These are phyloP conservation scores for Macaca mulatta DNA, from an alignment of 2,113 vertebrate species.

Conservation along the genomic window DNA sequence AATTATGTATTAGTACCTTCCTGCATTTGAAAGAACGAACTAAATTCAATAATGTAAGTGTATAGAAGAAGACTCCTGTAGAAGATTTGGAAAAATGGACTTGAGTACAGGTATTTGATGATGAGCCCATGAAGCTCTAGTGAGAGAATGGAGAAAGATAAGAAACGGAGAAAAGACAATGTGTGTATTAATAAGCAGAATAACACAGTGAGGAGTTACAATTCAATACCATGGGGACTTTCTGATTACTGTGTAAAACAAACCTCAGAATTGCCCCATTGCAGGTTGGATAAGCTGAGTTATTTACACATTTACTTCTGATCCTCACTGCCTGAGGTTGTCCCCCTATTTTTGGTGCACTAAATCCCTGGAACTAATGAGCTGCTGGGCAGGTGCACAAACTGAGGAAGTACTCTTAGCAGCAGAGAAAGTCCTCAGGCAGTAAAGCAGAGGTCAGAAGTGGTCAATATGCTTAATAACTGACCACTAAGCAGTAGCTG, in stretches of 20 bases:
- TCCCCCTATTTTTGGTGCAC: fast-evolving
- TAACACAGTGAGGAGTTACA: background rate
- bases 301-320: background rate
- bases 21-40: background rate
- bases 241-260: background rate
- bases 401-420: background rate
- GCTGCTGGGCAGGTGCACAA: too few relatives aligned
- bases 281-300: background rate
- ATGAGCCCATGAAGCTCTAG: background rate
- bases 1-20: background rate
- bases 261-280: background rate
- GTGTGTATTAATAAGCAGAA: background rate
- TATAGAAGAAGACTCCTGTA: background rate
- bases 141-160: background rate
- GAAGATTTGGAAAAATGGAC: background rate
- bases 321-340: background rate
- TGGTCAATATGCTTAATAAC: background rate
- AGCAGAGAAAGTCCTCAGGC: background rate
- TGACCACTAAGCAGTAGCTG: background rate
- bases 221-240: background rate
- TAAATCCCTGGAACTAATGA: background rate
- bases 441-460: background rate
- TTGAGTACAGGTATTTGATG: background rate
- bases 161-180: background rate
- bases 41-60: background rate